Conservation (phyloP, 2,113 vertebrate genomes). For the Chitala chitala region DNA sequence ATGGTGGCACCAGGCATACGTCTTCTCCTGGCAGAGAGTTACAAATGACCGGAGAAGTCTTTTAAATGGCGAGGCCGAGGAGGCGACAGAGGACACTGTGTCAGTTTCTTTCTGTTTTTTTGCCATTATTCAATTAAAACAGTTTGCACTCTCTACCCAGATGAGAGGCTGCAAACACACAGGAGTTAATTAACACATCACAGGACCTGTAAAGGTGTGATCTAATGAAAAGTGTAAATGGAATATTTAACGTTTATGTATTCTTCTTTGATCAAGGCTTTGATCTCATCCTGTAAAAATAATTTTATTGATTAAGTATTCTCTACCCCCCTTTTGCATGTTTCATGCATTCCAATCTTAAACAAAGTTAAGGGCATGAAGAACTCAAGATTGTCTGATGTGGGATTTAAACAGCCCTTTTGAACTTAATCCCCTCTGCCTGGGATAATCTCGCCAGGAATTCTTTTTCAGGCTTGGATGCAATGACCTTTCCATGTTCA, state of each 20-base stretch:
- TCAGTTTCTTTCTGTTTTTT: neutral
- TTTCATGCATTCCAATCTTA: slow-evolving; percentile 9
- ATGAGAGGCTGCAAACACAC: neutral
- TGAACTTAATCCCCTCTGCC: slow-evolving; percentile 32
- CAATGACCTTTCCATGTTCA: slow-evolving; percentile 23
- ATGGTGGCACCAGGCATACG: no score
- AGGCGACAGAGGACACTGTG: neutral
- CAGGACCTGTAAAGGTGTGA: neutral
- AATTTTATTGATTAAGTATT: slow-evolving; percentile 8
- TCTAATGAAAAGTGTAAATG: slow-evolving; percentile 1
- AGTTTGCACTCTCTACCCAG: slow-evolving; percentile 3
- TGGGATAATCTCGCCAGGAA: slow-evolving; percentile 37
- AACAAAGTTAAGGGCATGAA: neutral
- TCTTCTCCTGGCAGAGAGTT: no score
- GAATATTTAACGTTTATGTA: slow-evolving; percentile 14
- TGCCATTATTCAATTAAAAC: neutral
- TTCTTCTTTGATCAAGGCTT: neutral
- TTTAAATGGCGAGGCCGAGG: no score
- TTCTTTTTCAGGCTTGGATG: slow-evolving; percentile 24
- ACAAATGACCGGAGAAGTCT: no score
- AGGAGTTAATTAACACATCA: slow-evolving; percentile 25
- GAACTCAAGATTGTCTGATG: slow-evolving; percentile 9
- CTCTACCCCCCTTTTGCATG: neutral
- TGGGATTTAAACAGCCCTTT: slow-evolving; percentile 29
- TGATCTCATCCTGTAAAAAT: neutral